phyloP scores from a whole-genome alignment of 2,888 invertebrate species.

The Sialis lutaria region DNA sequence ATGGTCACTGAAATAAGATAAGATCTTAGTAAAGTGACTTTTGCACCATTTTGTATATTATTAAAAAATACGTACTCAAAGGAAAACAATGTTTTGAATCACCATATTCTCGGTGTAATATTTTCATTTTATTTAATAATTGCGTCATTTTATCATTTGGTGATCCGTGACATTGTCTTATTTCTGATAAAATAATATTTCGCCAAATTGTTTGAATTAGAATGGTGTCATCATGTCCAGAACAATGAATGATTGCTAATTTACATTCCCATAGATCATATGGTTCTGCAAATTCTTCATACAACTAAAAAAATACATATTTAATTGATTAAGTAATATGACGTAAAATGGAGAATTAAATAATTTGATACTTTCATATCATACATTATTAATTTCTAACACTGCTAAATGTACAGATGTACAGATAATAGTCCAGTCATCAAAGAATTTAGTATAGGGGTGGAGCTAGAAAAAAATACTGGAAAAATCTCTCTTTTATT shows the following conservation, averaged over 20 bases:
- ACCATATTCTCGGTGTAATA: conserved; percentile 60
- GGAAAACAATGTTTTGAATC: conserved; percentile 79
- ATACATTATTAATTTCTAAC: no score
- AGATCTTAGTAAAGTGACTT: no score
- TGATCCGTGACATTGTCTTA: conserved; percentile 28
- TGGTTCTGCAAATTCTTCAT: conserved; percentile 82
- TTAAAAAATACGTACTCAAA: conserved; percentile 36
- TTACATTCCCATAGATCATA: conserved; percentile 86
- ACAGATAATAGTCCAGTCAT: no score
- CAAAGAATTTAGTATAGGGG: no score
- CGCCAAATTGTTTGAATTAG: conserved; percentile 86
- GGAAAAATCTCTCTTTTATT: no score
- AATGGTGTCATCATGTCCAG: conserved; percentile 76
- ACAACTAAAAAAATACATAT: conserved; percentile 36
- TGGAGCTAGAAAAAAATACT: no score
- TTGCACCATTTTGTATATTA: not conserved
- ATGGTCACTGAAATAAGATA: no score
- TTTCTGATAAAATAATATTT: conserved; percentile 53
- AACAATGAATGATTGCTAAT: conserved; percentile 86
- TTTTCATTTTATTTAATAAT: conserved; percentile 58
- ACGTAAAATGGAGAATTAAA: no score
- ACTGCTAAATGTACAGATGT: no score
- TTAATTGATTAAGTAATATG: not conserved
- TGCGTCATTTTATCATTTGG: conserved; percentile 44
- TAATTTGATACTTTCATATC: no score